A percentile compares a stretch with the other conserved stretches of the same genome.
phyloP scores from a whole-genome alignment of 2,797 vertebrate genomes.

The Anableps anableps region DNA sequence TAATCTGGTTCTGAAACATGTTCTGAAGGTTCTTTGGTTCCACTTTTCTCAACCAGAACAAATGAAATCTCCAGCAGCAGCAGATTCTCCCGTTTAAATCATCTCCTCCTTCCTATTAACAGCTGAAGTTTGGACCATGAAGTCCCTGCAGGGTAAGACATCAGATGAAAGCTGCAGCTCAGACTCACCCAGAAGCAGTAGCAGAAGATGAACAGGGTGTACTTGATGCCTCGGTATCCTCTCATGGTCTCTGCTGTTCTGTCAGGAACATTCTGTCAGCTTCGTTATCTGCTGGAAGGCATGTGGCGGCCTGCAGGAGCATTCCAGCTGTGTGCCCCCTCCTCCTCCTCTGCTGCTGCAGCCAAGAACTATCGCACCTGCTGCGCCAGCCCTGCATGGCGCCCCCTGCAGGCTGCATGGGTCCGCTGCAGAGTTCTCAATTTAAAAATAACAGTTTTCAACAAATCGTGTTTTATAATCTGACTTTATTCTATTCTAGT shows the following conservation, averaged over 20 bases:
- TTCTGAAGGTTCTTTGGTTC: background rate
- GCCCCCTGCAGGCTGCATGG: background rate
- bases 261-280: background rate
- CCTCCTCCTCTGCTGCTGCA: background rate
- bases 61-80: background rate
- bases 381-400: background rate
- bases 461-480: no score
- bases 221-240: conserved; percentile 76
- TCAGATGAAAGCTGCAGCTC: no score
- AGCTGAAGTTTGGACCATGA: background rate
- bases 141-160: background rate
- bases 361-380: background rate
- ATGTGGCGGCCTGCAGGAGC: conserved; percentile 55
- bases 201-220: conserved; percentile 80
- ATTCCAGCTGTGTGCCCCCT: conserved; percentile 46
- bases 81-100: no score
- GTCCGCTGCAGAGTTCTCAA: no score
- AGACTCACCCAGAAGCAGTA: conserved; percentile 83
- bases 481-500: no score
- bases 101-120: background rate
- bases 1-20: background rate
- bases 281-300: conserved; percentile 21
- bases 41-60: background rate
- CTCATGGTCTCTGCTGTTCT: conserved; percentile 60
- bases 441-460: no score